Evolutionary conservation across 2,113 vertebrate species (phyloP).

Genomic region (Lepidothrix coronata): DNA sequence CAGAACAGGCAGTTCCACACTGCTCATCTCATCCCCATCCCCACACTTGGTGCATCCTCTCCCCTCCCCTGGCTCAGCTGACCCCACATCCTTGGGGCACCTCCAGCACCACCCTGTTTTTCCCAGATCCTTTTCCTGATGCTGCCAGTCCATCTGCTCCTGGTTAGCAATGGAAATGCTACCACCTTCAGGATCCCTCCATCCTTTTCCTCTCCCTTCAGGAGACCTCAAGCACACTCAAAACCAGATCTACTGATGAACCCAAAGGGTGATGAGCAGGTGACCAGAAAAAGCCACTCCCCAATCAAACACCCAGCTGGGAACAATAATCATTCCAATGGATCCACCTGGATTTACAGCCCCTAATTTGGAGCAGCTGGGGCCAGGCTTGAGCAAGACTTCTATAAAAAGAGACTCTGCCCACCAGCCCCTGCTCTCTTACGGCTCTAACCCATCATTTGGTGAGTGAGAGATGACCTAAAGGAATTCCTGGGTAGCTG

Average conservation of each 20-base stretch:
- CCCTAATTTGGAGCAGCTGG: neutral
- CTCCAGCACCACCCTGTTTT: neutral
- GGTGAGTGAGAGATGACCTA: neutral
- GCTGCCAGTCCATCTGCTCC: neutral
- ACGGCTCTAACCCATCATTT: neutral
- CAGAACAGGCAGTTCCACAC: neutral
- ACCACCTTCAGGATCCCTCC: conserved; percentile 32
- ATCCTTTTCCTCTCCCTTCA: neutral
- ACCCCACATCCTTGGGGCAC: neutral
- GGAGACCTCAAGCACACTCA: neutral
- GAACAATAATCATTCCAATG: neutral
- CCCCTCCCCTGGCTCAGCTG: neutral
- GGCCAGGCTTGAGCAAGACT: neutral
- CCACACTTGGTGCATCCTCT: neutral
- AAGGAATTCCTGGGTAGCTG: conserved; percentile 4
- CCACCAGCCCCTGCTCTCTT: neutral
- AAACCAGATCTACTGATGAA: neutral
- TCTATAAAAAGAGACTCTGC: neutral
- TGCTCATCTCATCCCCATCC: neutral
- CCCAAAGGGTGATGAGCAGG: neutral
- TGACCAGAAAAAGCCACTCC: neutral
- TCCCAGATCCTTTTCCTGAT: neutral
- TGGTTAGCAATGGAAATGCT: conserved; percentile 6
- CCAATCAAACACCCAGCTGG: neutral
- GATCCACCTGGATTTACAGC: neutral